A percentile compares a stretch with the other conserved stretches of the same genome.
Evolutionary conservation across 2,888 invertebrate genomes (phyloP).

Genomic region (Odontocerum albicorne): DNA sequence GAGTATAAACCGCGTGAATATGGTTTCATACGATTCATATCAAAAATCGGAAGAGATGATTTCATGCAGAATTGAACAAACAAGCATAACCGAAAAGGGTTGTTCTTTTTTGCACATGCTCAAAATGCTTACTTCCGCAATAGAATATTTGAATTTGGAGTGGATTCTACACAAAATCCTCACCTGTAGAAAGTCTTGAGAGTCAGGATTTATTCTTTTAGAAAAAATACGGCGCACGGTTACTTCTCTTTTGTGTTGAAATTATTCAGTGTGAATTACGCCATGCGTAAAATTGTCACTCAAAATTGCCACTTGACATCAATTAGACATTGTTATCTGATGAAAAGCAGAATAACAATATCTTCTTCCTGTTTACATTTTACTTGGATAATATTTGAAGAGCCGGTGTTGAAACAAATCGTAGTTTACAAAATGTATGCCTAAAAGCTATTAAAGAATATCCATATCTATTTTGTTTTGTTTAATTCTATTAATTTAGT

Average conservation of each 20-base stretch:
- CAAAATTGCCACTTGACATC: slow-evolving; percentile 4
- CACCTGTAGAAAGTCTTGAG: slow-evolving; percentile 16
- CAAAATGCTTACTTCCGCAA: slow-evolving; percentile 33
- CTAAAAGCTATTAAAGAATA: too few relatives aligned
- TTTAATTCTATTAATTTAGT: too few relatives aligned
- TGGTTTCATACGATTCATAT: slow-evolving; percentile 8
- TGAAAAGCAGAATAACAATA: too few relatives aligned
- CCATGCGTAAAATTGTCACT: slow-evolving; percentile 29
- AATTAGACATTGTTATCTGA: too few relatives aligned
- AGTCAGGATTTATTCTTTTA: too few relatives aligned
- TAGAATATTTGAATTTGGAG: too few relatives aligned
- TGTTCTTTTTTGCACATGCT: slow-evolving; percentile 31
- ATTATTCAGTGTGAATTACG: slow-evolving; percentile 8
- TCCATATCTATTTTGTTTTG: too few relatives aligned
- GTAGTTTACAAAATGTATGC: too few relatives aligned
- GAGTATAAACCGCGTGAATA: too few relatives aligned
- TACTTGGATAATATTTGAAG: too few relatives aligned
- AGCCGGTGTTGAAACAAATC: too few relatives aligned
- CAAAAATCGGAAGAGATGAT: slow-evolving; percentile 30
- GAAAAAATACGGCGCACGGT: slow-evolving; percentile 7
- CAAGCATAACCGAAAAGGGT: slow-evolving; percentile 23
- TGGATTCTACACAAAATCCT: slow-evolving; percentile 12
- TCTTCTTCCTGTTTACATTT: too few relatives aligned
- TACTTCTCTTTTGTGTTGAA: neutral
- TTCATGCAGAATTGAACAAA: slow-evolving; percentile 23